Evolutionary conservation across 2,888 invertebrate genomes (phyloP), one percentile per base, ranked within the genome.

Genomic region (Melieria crassipennis): DNA sequence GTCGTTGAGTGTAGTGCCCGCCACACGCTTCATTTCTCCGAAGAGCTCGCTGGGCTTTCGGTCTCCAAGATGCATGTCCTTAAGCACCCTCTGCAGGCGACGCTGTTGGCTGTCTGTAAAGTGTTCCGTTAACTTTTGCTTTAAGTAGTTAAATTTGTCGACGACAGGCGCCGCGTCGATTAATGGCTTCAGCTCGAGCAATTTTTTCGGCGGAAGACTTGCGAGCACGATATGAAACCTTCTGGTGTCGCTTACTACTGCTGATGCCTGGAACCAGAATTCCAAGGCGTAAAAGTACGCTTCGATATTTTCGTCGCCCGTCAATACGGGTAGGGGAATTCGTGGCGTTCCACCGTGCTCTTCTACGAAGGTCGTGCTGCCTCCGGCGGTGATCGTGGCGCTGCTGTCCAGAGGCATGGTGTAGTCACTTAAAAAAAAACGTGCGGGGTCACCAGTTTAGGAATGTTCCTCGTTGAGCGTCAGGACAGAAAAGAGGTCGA

Each of bases 1-100:
- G 64, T 72, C 70, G 5, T 69, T 70, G 50, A 72, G 67, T 0
- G 71, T 57, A 0, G 30, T 70, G 16, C 69, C 74, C 7, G 71
- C 64, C 7, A 69, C 70, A 1, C 71, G 70, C 43, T 66, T 69
- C 67, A 74, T 71, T 45, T 72, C 72, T 7, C 65, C 46, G 9
- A 66, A 50, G 9, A 74, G 50, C 11, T 71, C 60, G 11, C 69
- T 66, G 0, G 71, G 64, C 16, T 46, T 55, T 6, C 58, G 48
- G 57, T 74, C 71, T 0, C 71, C 69, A 4, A 69, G 50, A 1
- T 65, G 62, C 71, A 73, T 65, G 5, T 69, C 71, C 43, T 58
- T 58, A 11, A 42, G 58, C 58, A 55, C 65, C 9, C 56, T 45
- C 48, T 65, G 65, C 65, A 65, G n/a, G 13, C 65, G 65, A 7